Evolutionary conservation across 2,797 vertebrate genomes (phyloP).

Genomic region (Falco concolor): DNA sequence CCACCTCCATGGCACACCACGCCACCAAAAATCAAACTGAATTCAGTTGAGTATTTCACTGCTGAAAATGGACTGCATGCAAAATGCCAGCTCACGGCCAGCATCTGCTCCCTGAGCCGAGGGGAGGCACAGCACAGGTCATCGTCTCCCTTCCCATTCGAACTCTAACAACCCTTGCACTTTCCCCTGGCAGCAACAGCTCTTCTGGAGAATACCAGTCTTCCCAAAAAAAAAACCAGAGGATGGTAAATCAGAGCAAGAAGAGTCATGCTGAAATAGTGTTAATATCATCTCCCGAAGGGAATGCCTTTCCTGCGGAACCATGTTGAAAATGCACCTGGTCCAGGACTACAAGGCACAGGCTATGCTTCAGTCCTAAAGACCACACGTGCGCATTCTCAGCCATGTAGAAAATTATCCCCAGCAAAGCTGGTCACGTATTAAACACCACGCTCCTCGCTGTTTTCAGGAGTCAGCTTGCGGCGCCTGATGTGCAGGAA

Average conservation of each 20-base stretch:
- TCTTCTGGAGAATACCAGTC: not conserved
- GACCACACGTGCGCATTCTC: not conserved
- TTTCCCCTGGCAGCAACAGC: not conserved
- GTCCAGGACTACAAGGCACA: not conserved
- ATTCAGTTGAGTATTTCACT: not conserved
- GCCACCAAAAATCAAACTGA: not conserved
- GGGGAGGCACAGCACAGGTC: not conserved
- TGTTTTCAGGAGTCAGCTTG: not conserved
- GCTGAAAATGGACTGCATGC: not conserved
- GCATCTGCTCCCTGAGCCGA: not conserved
- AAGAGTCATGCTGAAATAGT: not conserved
- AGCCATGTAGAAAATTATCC: slow-evolving; percentile 42
- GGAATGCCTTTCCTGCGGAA: not conserved
- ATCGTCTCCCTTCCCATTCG: not conserved
- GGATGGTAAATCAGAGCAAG: not conserved
- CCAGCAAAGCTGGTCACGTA: not conserved
- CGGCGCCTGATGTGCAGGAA: not conserved
- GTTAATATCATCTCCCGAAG: not conserved
- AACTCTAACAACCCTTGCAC: not conserved
- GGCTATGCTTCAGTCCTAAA: not conserved
- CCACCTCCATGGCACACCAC: not conserved
- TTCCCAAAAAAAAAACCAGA: not conserved
- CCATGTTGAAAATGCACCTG: rapidly evolving
- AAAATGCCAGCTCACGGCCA: not conserved
- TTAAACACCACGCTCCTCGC: not conserved